Evolutionary conservation across 2,797 vertebrate species (phyloP).

Genomic region (Leptodactylus fallax): DNA sequence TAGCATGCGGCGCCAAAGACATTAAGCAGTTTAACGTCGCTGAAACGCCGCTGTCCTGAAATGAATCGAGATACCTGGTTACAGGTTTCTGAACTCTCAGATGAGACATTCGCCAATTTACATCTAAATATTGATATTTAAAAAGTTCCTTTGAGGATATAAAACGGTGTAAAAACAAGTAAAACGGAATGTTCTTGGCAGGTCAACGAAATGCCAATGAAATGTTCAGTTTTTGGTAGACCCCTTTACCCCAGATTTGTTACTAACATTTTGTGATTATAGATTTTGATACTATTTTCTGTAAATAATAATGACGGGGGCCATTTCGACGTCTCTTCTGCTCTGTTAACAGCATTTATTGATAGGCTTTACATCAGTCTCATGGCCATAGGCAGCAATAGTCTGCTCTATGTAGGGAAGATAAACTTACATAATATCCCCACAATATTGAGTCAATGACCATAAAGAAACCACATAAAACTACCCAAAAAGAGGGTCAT

Average conservation of each 20-base stretch:
- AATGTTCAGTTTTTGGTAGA: neutral
- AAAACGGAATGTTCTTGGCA: neutral
- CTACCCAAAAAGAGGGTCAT: too few relatives aligned
- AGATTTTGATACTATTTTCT: too few relatives aligned
- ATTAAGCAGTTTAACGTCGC: slow-evolving; percentile 28
- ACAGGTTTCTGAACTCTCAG: neutral
- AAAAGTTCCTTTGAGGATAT: slow-evolving; percentile 18
- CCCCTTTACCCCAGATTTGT: neutral
- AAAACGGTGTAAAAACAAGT: neutral
- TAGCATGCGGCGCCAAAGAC: neutral
- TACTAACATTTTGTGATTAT: too few relatives aligned
- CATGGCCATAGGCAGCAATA: too few relatives aligned
- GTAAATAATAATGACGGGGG: too few relatives aligned
- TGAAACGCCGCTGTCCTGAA: slow-evolving; percentile 4
- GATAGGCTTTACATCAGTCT: too few relatives aligned
- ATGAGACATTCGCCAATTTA: slow-evolving; percentile 25
- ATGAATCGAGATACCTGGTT: slow-evolving; percentile 7
- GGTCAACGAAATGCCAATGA: neutral
- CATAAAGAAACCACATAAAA: too few relatives aligned
- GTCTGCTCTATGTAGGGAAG: too few relatives aligned
- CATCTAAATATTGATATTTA: slow-evolving; percentile 40
- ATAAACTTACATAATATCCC: too few relatives aligned
- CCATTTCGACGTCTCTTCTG: too few relatives aligned
- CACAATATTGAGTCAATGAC: too few relatives aligned
- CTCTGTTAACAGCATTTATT: too few relatives aligned